Base-by-base conservation (phyloP, 1,140 invertebrate species). In the Ditylenchus dipsaci region DNA sequence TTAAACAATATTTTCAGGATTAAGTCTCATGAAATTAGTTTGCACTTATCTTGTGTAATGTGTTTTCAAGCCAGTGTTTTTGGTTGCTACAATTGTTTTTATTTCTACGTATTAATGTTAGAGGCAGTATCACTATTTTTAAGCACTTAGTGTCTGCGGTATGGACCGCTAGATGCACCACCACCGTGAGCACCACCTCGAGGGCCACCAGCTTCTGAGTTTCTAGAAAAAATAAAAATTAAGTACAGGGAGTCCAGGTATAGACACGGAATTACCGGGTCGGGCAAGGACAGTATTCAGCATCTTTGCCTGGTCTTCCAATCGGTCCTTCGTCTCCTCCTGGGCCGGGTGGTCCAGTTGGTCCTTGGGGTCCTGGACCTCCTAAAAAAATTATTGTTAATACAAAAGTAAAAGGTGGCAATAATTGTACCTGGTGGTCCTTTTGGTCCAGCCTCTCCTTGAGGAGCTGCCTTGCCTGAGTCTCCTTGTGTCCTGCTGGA, bases 271-370 rank as follows among this genome's bases (percentile, higher is more conserved):
- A n/a, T n/a, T n/a, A n/a, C 11, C 72, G 70, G 30, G 65, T 65
- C 21, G 75, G 75, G 69, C 75, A 77, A 17, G 69, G 66, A 33
- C 75, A 77, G 61, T 77, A 77, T 53, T 77, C 72, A 15, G 75
- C 75, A 61, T 77, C 75, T 57, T 78, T 78, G 62, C 75, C 75
- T 38, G 75, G 75, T 56, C 68, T 42, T 45, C 75, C 75, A 43
- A 67, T 68, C 19, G 67, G 63, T 60, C 75, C 75, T 65, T 72
- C 74, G 13, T 75, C 75, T 75, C 75, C 75, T 7, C 5, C 19
- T 11, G 30, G 27, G 67, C 75, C 75, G 13, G 59, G 53, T 21
- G 53, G 42, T 63, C 75, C 75, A 38, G 56, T 60, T 33, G 69
- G 57, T 67, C 75, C 75, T 56, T 67, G 75, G 8, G 49, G 49